A percentile compares a stretch with the other conserved stretches of the same genome.
These are phyloP conservation scores for Acrocyrtus sp. DNA, from an alignment of 2,888 invertebrate genomes.

Conservation along the genomic window DNA sequence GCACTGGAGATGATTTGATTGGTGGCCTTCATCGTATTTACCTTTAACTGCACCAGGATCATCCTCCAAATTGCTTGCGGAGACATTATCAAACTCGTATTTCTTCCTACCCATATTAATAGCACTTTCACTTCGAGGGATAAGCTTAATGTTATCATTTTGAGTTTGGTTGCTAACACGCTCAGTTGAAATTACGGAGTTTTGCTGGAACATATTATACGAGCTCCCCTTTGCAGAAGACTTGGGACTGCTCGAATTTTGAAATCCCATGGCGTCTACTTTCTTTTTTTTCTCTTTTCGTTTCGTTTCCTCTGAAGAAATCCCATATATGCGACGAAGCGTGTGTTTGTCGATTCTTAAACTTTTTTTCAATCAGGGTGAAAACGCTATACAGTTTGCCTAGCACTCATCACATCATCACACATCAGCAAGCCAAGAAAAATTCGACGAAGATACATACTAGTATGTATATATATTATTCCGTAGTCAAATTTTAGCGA, in stretches of 20 bases:
- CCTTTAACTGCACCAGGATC: too few species aligned
- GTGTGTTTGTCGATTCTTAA: constrained; percentile 29
- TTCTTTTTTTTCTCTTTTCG: constrained; percentile 16
- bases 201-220: background rate
- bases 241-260: constrained; percentile 9
- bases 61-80: background rate
- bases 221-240: background rate
- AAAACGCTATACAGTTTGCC: background rate
- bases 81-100: background rate
- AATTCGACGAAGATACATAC: background rate
- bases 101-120: background rate
- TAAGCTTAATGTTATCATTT: background rate
- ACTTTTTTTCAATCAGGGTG: constrained; percentile 5
- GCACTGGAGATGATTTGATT: too few species aligned
- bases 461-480: too few species aligned
- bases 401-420: background rate
- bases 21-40: too few species aligned
- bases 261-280: background rate
- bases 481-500: too few species aligned
- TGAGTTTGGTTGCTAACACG: too few species aligned
- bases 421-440: background rate
- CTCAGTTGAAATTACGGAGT: background rate
- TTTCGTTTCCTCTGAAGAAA: constrained; percentile 9
- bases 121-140: background rate
- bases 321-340: constrained; percentile 5